Evolutionary conservation across 64 coral and sea anemone species (phyloP).

Genomic region (Montipora foliosa): DNA sequence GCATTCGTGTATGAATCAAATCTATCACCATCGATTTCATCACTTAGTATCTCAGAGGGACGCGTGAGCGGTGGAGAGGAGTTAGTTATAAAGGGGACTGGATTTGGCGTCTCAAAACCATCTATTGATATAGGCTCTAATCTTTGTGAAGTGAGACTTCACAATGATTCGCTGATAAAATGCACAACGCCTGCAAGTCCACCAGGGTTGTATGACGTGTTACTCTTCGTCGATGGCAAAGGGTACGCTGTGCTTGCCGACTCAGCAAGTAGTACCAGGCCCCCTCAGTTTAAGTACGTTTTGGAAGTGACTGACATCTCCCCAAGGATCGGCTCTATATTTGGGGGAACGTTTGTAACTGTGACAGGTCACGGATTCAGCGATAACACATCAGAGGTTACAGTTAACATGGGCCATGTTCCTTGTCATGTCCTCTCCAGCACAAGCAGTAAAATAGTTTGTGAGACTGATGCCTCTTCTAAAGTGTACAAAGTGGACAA

Average conservation of each 20-base stretch:
- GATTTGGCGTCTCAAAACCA: constrained; percentile 41
- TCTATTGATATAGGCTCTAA: constrained; percentile 56
- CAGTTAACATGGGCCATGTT: constrained; percentile 54
- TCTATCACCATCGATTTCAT: constrained; percentile 4
- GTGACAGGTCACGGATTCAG: constrained; percentile 60
- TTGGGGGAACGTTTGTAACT: constrained; percentile 58
- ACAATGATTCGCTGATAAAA: constrained; percentile 7
- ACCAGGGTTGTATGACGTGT: constrained; percentile 72
- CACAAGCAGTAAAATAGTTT: constrained; percentile 59
- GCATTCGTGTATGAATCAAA: constrained; percentile 55
- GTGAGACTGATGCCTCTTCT: constrained; percentile 31
- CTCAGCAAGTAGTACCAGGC: background rate
- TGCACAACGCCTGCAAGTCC: constrained; percentile 66
- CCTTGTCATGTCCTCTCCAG: constrained; percentile 71
- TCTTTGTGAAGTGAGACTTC: constrained; percentile 39
- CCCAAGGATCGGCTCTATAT: constrained; percentile 56
- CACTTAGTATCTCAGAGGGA: constrained; percentile 8
- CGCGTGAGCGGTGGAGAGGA: constrained; percentile 56
- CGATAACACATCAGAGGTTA: constrained; percentile 17
- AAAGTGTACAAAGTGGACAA: constrained; percentile 48
- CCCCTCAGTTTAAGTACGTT: constrained; percentile 58
- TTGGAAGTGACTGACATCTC: constrained; percentile 48
- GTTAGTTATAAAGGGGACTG: constrained; percentile 56
- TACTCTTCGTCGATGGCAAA: constrained; percentile 8
- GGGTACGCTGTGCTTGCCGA: constrained; percentile 41